Percentiles rank a stretch among this genome's conserved stretches.
These are phyloP conservation scores for Xylota segnis DNA, from an alignment of 2,888 invertebrate species.

Conservation along the genomic window DNA sequence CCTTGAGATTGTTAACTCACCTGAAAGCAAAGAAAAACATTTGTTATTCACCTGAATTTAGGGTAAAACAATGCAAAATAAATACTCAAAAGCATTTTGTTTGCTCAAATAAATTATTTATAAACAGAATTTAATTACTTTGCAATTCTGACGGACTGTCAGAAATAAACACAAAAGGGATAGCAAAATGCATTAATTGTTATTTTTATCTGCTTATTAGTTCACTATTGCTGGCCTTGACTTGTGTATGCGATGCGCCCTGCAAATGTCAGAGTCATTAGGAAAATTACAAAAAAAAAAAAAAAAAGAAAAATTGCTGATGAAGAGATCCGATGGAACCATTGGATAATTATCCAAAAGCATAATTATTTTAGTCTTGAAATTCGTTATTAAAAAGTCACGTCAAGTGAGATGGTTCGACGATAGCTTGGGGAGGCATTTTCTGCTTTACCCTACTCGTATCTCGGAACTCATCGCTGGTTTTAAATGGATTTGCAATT, in stretches of 20 bases:
- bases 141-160: background rate
- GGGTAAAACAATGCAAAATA: no score
- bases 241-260: conserved; percentile 2
- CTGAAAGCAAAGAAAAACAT: background rate
- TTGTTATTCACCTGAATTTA: no score
- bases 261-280: conserved; percentile 49
- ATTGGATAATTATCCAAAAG: conserved; percentile 28
- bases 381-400: conserved; percentile 12
- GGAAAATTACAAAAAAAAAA: conserved; percentile 44
- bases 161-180: background rate
- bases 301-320: conserved; percentile 25
- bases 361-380: conserved; percentile 16
- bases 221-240: conserved; percentile 13
- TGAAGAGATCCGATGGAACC: conserved; percentile 22
- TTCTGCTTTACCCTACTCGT: no score
- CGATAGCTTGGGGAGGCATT: background rate
- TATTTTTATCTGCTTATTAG: conserved; percentile 2
- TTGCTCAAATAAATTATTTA: background rate
- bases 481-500: no score
- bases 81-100: no score
- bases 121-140: background rate
- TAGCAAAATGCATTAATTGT: background rate
- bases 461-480: no score
- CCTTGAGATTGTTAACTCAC: background rate
- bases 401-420: background rate